Evolutionary conservation across 2,797 vertebrate genomes (phyloP).

Genomic region (Ibycter americanus): DNA sequence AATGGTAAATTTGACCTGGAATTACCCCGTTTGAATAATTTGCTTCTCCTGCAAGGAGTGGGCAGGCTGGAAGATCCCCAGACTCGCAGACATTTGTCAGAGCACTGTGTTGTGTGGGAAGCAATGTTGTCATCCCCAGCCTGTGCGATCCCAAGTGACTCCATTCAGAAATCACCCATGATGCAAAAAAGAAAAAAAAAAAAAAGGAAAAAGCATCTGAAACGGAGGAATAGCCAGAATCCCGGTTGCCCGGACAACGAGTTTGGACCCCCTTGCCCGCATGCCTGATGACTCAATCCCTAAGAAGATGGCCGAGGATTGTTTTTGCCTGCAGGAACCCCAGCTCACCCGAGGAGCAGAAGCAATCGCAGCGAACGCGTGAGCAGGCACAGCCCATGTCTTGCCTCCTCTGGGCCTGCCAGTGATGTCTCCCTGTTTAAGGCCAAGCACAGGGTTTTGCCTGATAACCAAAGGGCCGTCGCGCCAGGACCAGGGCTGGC

Average conservation of each 20-base stretch:
- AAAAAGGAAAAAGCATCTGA: not conserved
- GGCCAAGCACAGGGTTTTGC: not conserved
- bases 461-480: not conserved
- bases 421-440: not conserved
- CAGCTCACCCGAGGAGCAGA: not conserved
- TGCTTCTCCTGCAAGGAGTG: not conserved
- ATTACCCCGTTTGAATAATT: not conserved
- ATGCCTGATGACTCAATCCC: not conserved
- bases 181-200: not conserved
- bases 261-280: not conserved
- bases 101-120: not conserved
- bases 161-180: not conserved
- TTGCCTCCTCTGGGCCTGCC: accelerated
- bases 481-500: accelerated
- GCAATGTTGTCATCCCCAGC: not conserved
- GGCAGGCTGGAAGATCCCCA: not conserved
- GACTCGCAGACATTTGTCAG: not conserved
- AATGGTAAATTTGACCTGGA: not conserved
- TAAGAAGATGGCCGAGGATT: accelerated
- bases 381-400: not conserved
- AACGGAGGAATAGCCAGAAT: not conserved
- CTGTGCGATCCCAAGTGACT: not conserved
- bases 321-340: not conserved
- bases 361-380: accelerated
- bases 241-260: not conserved